These are phyloP conservation scores for Lepidochitona cinerea DNA, from an alignment of 2,888 invertebrate species.

Conservation along the genomic window DNA sequence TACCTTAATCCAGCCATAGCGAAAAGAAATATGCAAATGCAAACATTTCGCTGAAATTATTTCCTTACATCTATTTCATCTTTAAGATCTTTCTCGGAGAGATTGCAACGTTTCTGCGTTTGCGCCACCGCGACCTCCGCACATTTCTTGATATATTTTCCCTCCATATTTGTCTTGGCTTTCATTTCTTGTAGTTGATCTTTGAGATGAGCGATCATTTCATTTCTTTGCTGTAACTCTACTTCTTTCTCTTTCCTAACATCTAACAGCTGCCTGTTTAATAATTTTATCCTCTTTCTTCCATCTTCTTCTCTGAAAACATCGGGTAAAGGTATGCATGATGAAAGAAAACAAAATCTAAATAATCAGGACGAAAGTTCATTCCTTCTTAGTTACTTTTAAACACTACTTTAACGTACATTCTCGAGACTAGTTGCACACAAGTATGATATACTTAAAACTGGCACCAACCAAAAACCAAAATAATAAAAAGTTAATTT, in stretches of 20 bases:
- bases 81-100: constrained; percentile 60
- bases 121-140: constrained; percentile 68
- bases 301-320: constrained; percentile 66
- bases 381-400: too few species aligned
- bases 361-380: too few species aligned
- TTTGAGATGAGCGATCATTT: constrained; percentile 71
- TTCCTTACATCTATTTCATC: constrained; percentile 59
- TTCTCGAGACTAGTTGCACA: too few species aligned
- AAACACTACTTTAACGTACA: too few species aligned
- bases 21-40: too few species aligned
- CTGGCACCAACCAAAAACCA: too few species aligned
- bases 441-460: too few species aligned
- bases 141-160: constrained; percentile 70
- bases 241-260: constrained; percentile 67
- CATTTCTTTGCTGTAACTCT: constrained; percentile 67
- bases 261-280: constrained; percentile 62
- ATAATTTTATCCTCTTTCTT: constrained; percentile 58
- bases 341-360: too few species aligned
- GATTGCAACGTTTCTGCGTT: constrained; percentile 64
- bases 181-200: constrained; percentile 71
- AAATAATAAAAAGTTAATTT: too few species aligned
- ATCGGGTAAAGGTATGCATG: too few species aligned
- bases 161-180: constrained; percentile 70
- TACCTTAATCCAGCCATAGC: too few species aligned
- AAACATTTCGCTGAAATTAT: too few species aligned